Conservation (phyloP, 1,140 invertebrate genomes). For the Mesaphorura yosii region DNA sequence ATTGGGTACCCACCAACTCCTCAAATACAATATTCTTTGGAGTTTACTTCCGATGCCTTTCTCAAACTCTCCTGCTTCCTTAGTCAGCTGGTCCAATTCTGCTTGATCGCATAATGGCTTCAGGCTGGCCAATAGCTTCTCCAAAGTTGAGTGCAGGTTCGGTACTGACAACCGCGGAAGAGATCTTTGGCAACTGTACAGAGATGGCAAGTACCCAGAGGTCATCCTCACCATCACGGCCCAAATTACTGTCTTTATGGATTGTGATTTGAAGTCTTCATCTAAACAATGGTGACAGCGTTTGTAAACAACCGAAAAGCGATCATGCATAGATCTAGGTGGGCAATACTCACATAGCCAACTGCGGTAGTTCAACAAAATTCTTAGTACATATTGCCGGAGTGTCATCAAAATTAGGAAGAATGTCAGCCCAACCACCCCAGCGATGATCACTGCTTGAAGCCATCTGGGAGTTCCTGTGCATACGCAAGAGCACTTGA, state of each 20-base stretch:
- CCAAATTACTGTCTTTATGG: conserved; percentile 38
- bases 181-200: conserved; percentile 41
- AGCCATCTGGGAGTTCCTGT: conserved; percentile 36
- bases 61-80: conserved; percentile 40
- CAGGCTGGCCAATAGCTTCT: conserved; percentile 39
- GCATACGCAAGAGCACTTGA: conserved; percentile 13
- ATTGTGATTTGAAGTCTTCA: conserved; percentile 37
- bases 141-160: conserved; percentile 36
- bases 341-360: conserved; percentile 40
- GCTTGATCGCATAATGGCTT: conserved; percentile 39
- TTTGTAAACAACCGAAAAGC: conserved; percentile 4
- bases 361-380: conserved; percentile 38
- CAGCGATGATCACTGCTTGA: conserved; percentile 33
- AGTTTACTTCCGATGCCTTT: conserved; percentile 38
- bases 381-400: conserved; percentile 36
- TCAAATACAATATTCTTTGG: conserved; percentile 39
- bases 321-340: not conserved
- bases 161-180: conserved; percentile 42
- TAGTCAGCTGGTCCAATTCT: conserved; percentile 36
- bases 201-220: conserved; percentile 40
- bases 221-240: conserved; percentile 37
- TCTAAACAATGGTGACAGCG: too few species aligned
- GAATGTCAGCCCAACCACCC: conserved; percentile 35
- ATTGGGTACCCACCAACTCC: conserved; percentile 43
- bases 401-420: conserved; percentile 38